Percentiles rank a stretch among this genome's conserved stretches.
Evolutionary conservation across 2,888 invertebrate species (phyloP).

Genomic region (Acronicta psi): DNA sequence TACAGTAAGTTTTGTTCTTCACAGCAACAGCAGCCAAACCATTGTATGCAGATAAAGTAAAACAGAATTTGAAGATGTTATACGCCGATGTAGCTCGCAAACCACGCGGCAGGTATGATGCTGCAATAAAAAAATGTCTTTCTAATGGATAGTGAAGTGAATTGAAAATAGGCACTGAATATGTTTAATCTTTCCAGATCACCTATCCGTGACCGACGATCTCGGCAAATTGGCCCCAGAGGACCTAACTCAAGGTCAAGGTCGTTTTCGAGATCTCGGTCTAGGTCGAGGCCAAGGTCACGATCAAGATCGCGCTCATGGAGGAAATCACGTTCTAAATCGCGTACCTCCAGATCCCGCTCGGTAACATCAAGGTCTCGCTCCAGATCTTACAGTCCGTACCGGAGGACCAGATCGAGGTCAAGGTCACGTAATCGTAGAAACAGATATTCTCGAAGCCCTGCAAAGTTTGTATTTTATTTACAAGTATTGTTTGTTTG

Average conservation of each 20-base stretch:
- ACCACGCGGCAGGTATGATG: constrained; percentile 68
- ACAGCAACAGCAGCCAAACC: constrained; percentile 68
- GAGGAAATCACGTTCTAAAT: constrained; percentile 69
- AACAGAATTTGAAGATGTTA: constrained; percentile 78
- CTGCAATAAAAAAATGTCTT: background rate
- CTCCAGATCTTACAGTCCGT: constrained; percentile 74
- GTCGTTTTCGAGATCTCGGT: constrained; percentile 63
- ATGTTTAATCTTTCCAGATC: constrained; percentile 58
- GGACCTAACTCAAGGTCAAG: constrained; percentile 70
- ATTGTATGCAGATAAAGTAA: constrained; percentile 82
- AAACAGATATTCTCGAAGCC: constrained; percentile 76
- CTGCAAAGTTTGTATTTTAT: constrained; percentile 78
- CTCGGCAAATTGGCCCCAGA: constrained; percentile 74
- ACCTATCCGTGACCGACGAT: constrained; percentile 58
- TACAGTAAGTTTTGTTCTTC: constrained; percentile 21
- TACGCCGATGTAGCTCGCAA: constrained; percentile 81
- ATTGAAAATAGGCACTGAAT: background rate
- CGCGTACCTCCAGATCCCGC: constrained; percentile 67
- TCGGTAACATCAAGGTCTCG: constrained; percentile 66
- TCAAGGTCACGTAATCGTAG: constrained; percentile 71
- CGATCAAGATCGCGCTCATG: constrained; percentile 59
- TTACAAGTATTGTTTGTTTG: constrained; percentile 15
- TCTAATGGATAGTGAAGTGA: background rate
- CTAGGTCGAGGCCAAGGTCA: constrained; percentile 49
- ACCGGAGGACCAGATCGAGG: constrained; percentile 67